phyloP scores from a whole-genome alignment of 2,888 invertebrate species.

The Xiphydria camelus region DNA sequence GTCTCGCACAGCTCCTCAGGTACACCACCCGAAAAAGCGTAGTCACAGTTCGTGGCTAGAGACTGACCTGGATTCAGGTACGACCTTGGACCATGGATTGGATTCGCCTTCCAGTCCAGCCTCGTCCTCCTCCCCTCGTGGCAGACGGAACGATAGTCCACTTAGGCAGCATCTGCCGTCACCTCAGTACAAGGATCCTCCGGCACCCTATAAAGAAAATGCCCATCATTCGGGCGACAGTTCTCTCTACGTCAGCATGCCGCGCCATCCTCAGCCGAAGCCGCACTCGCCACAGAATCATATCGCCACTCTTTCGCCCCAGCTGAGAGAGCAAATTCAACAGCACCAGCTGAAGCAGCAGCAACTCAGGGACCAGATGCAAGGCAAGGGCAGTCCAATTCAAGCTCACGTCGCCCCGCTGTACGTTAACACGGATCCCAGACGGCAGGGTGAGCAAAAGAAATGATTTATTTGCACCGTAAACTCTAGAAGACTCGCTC shows the following conservation, averaged over 20 bases:
- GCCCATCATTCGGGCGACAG: slow-evolving; percentile 25
- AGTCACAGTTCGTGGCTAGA: slow-evolving; percentile 80
- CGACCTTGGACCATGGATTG: slow-evolving; percentile 73
- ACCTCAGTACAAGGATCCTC: slow-evolving; percentile 19
- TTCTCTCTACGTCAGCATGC: slow-evolving; percentile 19
- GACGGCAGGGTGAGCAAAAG: slow-evolving; percentile 34
- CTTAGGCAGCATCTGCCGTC: slow-evolving; percentile 25
- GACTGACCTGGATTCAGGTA: slow-evolving; percentile 85
- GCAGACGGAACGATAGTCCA: slow-evolving; percentile 34
- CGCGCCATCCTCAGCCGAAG: slow-evolving; percentile 16
- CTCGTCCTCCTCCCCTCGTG: slow-evolving; percentile 32
- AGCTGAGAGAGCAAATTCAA: slow-evolving; percentile 49
- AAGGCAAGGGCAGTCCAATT: slow-evolving; percentile 41
- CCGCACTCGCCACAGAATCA: slow-evolving; percentile 39
- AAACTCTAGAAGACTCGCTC: neutral
- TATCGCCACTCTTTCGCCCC: slow-evolving; percentile 43
- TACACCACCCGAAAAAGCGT: slow-evolving; percentile 61
- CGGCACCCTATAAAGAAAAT: slow-evolving; percentile 26
- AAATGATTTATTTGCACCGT: too few species aligned
- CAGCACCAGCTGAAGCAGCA: slow-evolving; percentile 52
- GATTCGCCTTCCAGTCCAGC: slow-evolving; percentile 52
- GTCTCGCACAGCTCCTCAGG: slow-evolving; percentile 36
- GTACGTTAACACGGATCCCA: slow-evolving; percentile 71
- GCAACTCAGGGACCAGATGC: slow-evolving; percentile 49
- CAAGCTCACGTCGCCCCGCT: slow-evolving; percentile 60